Percentiles rank a stretch among this genome's conserved stretches.
These are phyloP conservation scores for Platerodrilus igneus DNA, from an alignment of 2,888 invertebrate species.

Conservation along the genomic window DNA sequence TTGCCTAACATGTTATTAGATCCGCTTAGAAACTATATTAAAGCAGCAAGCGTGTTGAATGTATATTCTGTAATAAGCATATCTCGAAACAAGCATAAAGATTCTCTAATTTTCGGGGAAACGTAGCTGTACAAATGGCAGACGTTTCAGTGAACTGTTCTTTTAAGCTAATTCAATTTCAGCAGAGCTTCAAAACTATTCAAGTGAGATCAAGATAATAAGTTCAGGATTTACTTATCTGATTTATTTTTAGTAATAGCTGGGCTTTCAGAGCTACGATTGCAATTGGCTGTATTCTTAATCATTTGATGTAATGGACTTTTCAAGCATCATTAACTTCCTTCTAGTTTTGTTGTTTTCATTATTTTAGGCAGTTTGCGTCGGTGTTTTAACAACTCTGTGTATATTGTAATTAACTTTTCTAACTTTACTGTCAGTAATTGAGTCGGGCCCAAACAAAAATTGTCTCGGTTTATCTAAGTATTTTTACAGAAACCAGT, in stretches of 20 bases:
- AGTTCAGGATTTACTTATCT: constrained; percentile 3
- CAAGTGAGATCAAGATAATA: constrained; percentile 12
- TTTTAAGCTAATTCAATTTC: constrained; percentile 6
- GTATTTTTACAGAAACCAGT: no score
- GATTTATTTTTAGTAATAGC: constrained; percentile 11
- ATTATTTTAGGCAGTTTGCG: background rate
- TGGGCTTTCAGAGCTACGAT: constrained; percentile 9
- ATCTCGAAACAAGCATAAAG: no score
- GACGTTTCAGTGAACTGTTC: no score
- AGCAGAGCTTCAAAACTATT: constrained; percentile 8
- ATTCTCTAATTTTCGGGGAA: no score
- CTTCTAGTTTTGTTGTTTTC: background rate
- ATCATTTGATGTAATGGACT: constrained; percentile 8
- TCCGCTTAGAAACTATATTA: no score
- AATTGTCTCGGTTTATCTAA: no score
- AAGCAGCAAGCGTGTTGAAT: no score
- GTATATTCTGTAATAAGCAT: no score
- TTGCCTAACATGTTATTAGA: no score
- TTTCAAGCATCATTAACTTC: constrained; percentile 8
- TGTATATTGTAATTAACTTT: background rate
- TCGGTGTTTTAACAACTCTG: background rate
- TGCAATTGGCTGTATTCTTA: constrained; percentile 9
- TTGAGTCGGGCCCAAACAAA: background rate
- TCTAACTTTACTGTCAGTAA: background rate
- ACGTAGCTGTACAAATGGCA: no score